Base-by-base conservation (phyloP, 1,140 invertebrate species). In the Zaprionus tsacasi region DNA sequence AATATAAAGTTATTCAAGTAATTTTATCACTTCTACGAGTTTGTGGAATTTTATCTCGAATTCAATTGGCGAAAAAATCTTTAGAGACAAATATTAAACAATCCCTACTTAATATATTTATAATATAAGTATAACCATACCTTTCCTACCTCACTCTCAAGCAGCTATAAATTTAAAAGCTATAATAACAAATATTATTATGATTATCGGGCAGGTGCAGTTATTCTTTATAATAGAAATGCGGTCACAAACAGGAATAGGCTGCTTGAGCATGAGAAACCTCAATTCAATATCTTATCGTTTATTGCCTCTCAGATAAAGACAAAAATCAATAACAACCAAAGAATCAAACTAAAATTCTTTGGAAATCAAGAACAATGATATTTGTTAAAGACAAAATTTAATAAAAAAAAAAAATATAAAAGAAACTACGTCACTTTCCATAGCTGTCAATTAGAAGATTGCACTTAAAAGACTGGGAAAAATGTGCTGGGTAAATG, bases 271-370 rank as follows among this genome's bases (percentile, higher is more conserved):
- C 50, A 30, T 50, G 35, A 40, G 27, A 35, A 10, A 17, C 6
- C 7, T 8, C 50, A 73, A 69, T 33, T 27, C 36, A 35, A 69
- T 73, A 73, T 73, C 70, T 73, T 69, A 69, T 73, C 70, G 17
- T 38, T 8, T 10, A 48, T 17, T 60, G 59, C n/a, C 4, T 21
- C 4, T 11, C 45, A 50, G 45, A 50, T 50, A 50, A 33, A 45
- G 17, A 12, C 15, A 17, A 70, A n/a, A 36, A 36, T 7, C 8
- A 15, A 3, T 3, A 33, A 30, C 5, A 54, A 54, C 25, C 27
- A 21, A 4, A 13, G 12, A 27, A 30, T 6, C 25, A 25, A 27
- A 25, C 7, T 1, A 13, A 55, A 60, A 27, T 35, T 52, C 11
- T 50, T 5, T 56, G n/a, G 15, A 61, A 50, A 45, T n/a, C 35